A percentile compares a stretch with the other conserved stretches of the same genome.
These are phyloP conservation scores for Drosophila longiperda DNA, from an alignment of 2,888 invertebrate genomes.

Conservation along the genomic window DNA sequence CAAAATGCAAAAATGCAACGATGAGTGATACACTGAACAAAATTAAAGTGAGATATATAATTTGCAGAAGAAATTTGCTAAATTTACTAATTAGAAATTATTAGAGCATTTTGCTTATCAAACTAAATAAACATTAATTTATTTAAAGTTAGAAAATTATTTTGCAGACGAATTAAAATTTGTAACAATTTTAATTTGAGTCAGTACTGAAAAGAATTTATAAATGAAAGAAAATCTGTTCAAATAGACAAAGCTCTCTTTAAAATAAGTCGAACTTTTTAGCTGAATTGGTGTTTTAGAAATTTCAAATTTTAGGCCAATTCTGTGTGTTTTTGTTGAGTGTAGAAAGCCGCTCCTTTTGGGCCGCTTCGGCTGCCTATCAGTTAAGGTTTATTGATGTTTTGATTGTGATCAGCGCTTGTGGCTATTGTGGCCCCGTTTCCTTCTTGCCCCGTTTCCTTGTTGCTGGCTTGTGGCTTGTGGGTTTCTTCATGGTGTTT, in stretches of 20 bases:
- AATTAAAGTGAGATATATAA: not conserved
- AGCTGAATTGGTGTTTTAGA: not conserved
- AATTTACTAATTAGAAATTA: not conserved
- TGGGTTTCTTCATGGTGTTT: slow-evolving; percentile 64
- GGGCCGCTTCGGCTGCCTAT: slow-evolving; percentile 53
- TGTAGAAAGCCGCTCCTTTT: slow-evolving; percentile 29
- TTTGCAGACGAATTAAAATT: not conserved
- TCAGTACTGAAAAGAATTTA: no score
- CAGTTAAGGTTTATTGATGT: slow-evolving; percentile 81
- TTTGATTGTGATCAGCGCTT: slow-evolving; percentile 77
- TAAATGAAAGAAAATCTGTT: not conserved
- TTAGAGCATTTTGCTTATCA: not conserved
- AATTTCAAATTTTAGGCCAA: not conserved
- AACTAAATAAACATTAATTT: not conserved
- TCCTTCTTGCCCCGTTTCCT: slow-evolving; percentile 27
- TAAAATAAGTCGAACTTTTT: not conserved
- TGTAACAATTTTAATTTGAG: not conserved
- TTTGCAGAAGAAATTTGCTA: not conserved
- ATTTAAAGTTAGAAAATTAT: not conserved
- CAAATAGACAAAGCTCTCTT: no score
- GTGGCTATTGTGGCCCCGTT: slow-evolving; percentile 60
- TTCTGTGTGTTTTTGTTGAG: not conserved
- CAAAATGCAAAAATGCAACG: slow-evolving; percentile 51
- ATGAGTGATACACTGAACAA: slow-evolving; percentile 14
- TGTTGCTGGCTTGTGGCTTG: slow-evolving; percentile 28